Conservation (phyloP, 2,888 invertebrate genomes). For the Dicyrtoma fusca region DNA sequence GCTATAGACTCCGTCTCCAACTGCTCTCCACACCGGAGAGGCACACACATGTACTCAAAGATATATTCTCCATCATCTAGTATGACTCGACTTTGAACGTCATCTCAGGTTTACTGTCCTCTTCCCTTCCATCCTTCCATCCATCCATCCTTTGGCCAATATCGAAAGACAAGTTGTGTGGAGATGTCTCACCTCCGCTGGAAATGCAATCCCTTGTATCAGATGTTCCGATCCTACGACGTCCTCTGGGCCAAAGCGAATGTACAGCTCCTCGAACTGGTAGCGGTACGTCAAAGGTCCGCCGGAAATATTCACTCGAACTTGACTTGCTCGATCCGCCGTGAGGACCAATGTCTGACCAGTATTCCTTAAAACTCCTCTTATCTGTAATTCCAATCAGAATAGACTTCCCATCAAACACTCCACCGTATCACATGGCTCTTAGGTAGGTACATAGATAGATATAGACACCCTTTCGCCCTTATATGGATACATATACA, state of each 20-base stretch:
- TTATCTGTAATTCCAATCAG: conserved; percentile 79
- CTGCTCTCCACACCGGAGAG: too few species aligned
- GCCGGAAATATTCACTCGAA: conserved; percentile 92
- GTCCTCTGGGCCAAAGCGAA: conserved; percentile 90
- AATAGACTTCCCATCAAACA: too few species aligned
- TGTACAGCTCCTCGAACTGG: conserved; percentile 93
- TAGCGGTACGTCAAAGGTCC: conserved; percentile 95
- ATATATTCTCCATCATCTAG: too few species aligned
- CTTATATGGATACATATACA: too few species aligned
- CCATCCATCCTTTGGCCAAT: conserved; percentile 3
- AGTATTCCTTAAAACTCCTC: conserved; percentile 86
- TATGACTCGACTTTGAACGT: too few species aligned
- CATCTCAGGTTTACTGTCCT: too few species aligned
- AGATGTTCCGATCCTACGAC: conserved; percentile 93
- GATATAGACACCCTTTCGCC: too few species aligned
- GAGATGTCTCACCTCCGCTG: conserved; percentile 89
- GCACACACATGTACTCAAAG: too few species aligned
- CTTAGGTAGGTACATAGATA: too few species aligned
- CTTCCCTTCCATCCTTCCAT: not conserved
- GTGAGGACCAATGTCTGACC: conserved; percentile 92
- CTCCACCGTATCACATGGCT: too few species aligned
- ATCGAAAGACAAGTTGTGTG: too few species aligned
- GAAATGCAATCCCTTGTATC: conserved; percentile 92
- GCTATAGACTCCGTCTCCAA: too few species aligned
- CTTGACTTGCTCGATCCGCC: conserved; percentile 85